These are phyloP conservation scores for Caenorhabditis afra DNA, from an alignment of 2,888 invertebrate genomes.

Conservation along the genomic window DNA sequence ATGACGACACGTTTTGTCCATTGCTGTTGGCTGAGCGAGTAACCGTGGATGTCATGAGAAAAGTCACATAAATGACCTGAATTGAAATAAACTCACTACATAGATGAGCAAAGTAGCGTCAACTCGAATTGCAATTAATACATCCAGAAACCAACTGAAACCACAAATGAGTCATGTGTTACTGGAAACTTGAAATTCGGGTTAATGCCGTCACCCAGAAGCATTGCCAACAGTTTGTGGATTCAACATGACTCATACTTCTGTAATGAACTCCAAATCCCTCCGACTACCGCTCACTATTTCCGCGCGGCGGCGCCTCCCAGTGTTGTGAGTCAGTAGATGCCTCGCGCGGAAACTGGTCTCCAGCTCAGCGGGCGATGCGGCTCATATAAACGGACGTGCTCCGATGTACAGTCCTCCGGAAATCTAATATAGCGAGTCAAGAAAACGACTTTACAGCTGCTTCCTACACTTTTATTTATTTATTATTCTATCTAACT, in stretches of 20 bases:
- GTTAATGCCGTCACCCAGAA: conserved; percentile 45
- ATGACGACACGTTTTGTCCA: conserved; percentile 31
- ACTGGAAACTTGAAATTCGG: conserved; percentile 21
- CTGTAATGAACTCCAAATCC: conserved; percentile 36
- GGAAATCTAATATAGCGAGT: conserved; percentile 48
- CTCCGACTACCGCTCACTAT: conserved; percentile 13
- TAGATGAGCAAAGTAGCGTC: too few relatives aligned
- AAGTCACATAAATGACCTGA: too few relatives aligned
- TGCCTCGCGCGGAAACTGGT: conserved; percentile 45
- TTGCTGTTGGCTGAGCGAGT: not conserved
- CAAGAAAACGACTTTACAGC: conserved; percentile 34
- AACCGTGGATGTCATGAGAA: too few relatives aligned
- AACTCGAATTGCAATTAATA: too few relatives aligned
- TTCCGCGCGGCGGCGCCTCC: not conserved
- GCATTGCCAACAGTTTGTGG: conserved; percentile 26
- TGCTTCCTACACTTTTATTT: conserved; percentile 23
- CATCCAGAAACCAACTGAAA: conserved; percentile 13
- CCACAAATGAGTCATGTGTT: conserved; percentile 18
- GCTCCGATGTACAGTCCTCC: conserved; percentile 55
- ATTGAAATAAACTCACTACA: too few relatives aligned
- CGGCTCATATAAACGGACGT: conserved; percentile 58
- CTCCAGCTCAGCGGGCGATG: conserved; percentile 43
- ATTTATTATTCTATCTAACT: conserved; percentile 32
- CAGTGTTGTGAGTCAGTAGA: conserved; percentile 43
- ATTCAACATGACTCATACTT: conserved; percentile 51